Evolutionary conservation across 1,140 invertebrate genomes (phyloP).

Genomic region (Lordiphosa clarofinis): DNA sequence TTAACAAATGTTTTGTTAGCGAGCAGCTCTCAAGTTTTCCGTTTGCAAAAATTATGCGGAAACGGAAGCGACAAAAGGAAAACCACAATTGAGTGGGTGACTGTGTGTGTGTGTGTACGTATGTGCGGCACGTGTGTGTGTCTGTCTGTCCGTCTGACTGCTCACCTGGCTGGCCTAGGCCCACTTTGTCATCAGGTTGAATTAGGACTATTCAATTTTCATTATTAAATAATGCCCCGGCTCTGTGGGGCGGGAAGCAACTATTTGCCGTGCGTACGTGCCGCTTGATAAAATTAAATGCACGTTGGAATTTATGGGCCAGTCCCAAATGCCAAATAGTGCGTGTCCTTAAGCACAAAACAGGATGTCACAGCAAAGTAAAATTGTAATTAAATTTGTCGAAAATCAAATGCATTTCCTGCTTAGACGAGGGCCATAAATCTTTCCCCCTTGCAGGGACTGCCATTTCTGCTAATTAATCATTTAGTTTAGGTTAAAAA

Average conservation of each 20-base stretch:
- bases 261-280: slow-evolving; percentile 47
- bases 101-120: no score
- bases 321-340: slow-evolving; percentile 48
- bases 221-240: slow-evolving; percentile 69
- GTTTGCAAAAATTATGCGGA: slow-evolving; percentile 74
- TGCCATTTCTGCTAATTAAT: no score
- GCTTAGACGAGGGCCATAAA: slow-evolving; percentile 29
- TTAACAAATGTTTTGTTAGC: slow-evolving; percentile 76
- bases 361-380: slow-evolving; percentile 24
- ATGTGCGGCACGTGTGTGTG: no score
- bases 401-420: slow-evolving; percentile 40
- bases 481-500: no score
- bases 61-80: slow-evolving; percentile 74
- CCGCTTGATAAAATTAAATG: slow-evolving; percentile 47
- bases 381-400: slow-evolving; percentile 67
- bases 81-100: slow-evolving; percentile 65
- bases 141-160: slow-evolving; percentile 10
- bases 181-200: slow-evolving; percentile 53
- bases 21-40: slow-evolving; percentile 51
- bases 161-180: slow-evolving; percentile 26
- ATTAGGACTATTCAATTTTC: slow-evolving; percentile 77
- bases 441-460: not conserved
- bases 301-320: slow-evolving; percentile 46
- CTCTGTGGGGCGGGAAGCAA: not conserved
- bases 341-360: slow-evolving; percentile 35